Evolutionary conservation across 2,113 vertebrate genomes (phyloP).

Genomic region (Eupsittula cactorum): DNA sequence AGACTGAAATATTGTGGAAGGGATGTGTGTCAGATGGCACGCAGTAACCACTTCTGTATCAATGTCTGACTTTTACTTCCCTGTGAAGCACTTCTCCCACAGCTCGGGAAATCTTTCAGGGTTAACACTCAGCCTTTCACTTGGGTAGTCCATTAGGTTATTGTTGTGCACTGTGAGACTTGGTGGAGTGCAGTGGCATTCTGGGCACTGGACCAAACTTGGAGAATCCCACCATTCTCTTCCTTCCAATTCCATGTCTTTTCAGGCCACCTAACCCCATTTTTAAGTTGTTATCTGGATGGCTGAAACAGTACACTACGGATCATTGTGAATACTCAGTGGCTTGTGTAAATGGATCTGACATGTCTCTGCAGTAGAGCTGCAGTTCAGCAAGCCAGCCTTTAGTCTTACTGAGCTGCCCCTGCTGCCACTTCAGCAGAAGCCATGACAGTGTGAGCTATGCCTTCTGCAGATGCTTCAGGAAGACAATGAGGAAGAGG

Average conservation of each 20-base stretch:
- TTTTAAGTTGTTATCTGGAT: constrained; percentile 55
- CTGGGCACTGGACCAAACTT: constrained; percentile 28
- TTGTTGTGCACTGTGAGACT: not conserved
- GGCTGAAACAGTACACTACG: constrained; percentile 51
- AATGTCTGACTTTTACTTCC: not conserved
- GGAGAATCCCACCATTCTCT: constrained; percentile 30
- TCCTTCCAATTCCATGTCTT: constrained; percentile 13
- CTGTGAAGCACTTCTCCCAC: not conserved
- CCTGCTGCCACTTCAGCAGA: not conserved
- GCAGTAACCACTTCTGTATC: not conserved
- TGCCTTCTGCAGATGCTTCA: not conserved
- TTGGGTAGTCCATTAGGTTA: not conserved
- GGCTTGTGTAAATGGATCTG: constrained; percentile 54
- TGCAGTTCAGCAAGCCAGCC: constrained; percentile 2
- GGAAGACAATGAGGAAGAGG: not conserved
- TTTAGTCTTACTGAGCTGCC: not conserved
- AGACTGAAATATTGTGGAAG: not conserved
- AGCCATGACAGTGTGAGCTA: not conserved
- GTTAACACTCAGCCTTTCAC: not conserved
- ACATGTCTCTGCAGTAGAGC: not conserved
- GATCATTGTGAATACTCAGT: constrained; percentile 63
- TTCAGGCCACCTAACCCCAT: constrained; percentile 38
- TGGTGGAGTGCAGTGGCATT: not conserved
- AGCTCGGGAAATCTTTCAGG: not conserved
- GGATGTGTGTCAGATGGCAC: not conserved